Percentiles rank a stretch among this genome's conserved stretches.
Evolutionary conservation across 2,113 vertebrate species (phyloP).

Genomic region (Panthera uncia): DNA sequence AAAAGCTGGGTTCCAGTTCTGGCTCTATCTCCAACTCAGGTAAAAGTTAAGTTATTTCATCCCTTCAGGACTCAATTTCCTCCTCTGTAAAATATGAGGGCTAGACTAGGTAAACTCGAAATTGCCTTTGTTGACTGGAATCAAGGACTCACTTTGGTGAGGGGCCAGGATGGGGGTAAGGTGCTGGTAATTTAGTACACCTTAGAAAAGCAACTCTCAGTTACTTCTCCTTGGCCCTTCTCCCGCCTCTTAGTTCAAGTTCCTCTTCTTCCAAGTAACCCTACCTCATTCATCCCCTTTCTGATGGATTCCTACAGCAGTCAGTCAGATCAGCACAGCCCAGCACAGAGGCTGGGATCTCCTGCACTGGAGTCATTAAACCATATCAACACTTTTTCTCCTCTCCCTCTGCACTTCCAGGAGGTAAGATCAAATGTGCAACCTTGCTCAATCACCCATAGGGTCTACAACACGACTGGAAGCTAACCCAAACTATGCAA

Average conservation of each 20-base stretch:
- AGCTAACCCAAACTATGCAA: neutral
- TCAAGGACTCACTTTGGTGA: neutral
- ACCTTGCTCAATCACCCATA: neutral
- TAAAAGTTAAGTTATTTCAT: conserved; percentile 13
- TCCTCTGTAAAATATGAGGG: neutral
- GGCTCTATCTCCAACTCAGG: neutral
- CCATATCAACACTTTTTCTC: neutral
- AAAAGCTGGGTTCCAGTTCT: conserved; percentile 36
- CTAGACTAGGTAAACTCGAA: neutral
- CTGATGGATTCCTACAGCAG: neutral
- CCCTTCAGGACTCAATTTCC: neutral
- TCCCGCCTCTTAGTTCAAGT: neutral
- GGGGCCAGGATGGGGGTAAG: neutral
- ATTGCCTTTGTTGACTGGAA: neutral
- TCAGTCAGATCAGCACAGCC: neutral
- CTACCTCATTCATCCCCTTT: neutral
- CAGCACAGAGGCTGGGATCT: neutral
- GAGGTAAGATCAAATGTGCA: conserved; percentile 7
- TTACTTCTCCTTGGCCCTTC: neutral
- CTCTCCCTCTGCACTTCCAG: neutral
- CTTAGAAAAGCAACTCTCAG: conserved; percentile 1
- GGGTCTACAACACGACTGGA: neutral
- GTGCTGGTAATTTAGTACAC: neutral
- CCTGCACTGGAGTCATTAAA: neutral
- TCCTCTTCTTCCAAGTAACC: neutral